phyloP scores from a whole-genome alignment of 92 coral and sea anemone species.

The Chrysogorgia sp. region DNA sequence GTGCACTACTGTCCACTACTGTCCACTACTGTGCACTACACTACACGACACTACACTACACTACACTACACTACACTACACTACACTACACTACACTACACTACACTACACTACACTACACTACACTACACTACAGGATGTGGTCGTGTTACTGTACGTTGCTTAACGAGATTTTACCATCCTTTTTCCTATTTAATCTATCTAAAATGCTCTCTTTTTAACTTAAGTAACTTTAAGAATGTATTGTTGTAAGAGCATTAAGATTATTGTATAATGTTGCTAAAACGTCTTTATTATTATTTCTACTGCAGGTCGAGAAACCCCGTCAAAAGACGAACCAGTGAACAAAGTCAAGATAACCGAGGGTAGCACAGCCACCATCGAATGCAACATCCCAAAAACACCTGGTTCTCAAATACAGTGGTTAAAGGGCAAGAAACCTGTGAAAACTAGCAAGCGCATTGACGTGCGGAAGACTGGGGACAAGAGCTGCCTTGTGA shows the following conservation, averaged over 20 bases:
- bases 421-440: constrained; percentile 20
- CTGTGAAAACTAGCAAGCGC: constrained; percentile 6
- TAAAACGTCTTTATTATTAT: background rate
- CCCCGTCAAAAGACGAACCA: background rate
- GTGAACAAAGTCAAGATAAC: background rate
- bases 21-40: constrained; percentile 7
- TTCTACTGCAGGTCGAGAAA: constrained; percentile 10
- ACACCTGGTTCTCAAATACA: background rate
- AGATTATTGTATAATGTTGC: too few relatives aligned
- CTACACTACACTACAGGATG: too few relatives aligned
- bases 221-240: too few relatives aligned
- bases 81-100: constrained; percentile 25
- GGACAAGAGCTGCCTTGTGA: constrained; percentile 2
- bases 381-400: constrained; percentile 9
- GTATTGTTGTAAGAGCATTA: too few relatives aligned
- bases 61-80: constrained; percentile 31
- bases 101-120: constrained; percentile 18
- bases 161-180: too few relatives aligned
- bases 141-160: too few relatives aligned
- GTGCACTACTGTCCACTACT: too few relatives aligned
- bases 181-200: too few relatives aligned
- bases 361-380: constrained; percentile 35
- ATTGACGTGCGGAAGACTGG: constrained; percentile 15
- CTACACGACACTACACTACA: constrained; percentile 22
- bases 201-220: background rate